phyloP scores from a whole-genome alignment of 2,113 vertebrate genomes.

The Scopus umbretta region DNA sequence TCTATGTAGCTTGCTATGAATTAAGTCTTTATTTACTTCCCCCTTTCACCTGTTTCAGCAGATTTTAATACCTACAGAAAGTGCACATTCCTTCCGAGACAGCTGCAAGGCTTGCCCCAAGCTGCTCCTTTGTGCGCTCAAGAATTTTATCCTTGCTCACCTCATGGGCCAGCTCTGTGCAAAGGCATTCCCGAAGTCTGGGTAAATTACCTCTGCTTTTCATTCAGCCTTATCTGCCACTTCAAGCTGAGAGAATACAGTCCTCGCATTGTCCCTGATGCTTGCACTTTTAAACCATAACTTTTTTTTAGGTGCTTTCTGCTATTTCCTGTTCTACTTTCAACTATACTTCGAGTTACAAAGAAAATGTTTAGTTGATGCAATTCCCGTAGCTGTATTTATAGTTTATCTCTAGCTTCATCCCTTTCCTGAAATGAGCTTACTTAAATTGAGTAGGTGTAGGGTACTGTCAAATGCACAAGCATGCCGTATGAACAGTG shows the following conservation, averaged over 20 bases:
- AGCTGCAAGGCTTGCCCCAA: constrained; percentile 39
- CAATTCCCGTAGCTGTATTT: background rate
- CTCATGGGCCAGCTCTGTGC: constrained; percentile 3
- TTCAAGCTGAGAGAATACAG: background rate
- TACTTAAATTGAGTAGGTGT: background rate
- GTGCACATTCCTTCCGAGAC: background rate
- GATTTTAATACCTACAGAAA: constrained; percentile 42
- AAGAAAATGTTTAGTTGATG: background rate
- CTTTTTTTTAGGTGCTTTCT: background rate
- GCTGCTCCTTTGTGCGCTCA: constrained; percentile 17
- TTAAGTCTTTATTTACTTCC: constrained; percentile 37
- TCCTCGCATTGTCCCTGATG: background rate
- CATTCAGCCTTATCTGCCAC: background rate
- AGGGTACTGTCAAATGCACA: background rate
- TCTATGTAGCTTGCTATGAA: background rate
- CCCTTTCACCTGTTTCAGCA: constrained; percentile 40
- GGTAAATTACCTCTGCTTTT: constrained; percentile 19
- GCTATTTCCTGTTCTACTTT: background rate
- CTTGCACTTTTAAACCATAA: background rate
- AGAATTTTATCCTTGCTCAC: constrained; percentile 21
- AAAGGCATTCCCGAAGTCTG: background rate
- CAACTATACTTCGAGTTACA: background rate
- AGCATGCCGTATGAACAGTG: background rate
- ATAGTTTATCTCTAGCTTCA: background rate
- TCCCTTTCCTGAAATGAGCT: background rate